Evolutionary conservation across 1,140 invertebrate genomes (phyloP).

Genomic region (Drosophila sulfurigaster): DNA sequence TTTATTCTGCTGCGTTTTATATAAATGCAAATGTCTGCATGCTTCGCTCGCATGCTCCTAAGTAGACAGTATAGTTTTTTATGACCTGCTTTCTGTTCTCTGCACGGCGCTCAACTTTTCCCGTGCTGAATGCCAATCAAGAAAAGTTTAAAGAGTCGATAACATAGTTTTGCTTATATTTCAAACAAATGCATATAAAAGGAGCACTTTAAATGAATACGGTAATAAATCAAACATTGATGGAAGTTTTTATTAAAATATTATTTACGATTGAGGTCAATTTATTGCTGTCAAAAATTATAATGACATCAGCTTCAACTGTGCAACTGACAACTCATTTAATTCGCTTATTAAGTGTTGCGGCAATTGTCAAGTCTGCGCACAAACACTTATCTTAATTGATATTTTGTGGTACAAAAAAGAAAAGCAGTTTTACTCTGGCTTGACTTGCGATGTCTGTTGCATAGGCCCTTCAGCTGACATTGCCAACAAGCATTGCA

Average conservation of each 20-base stretch:
- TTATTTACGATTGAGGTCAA: no score
- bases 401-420: conserved; percentile 43
- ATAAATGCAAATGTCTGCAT: conserved; percentile 6
- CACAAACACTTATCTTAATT: conserved; percentile 60
- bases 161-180: not conserved
- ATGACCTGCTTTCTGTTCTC: not conserved
- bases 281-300: not conserved
- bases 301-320: not conserved
- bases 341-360: conserved; percentile 4
- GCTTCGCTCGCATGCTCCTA: not conserved
- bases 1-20: conserved; percentile 10
- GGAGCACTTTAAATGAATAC: not conserved
- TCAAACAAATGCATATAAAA: not conserved
- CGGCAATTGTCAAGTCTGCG: not conserved
- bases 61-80: conserved; percentile 7
- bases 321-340: not conserved
- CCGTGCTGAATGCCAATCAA: conserved; percentile 4
- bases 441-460: conserved; percentile 12
- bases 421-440: conserved; percentile 15
- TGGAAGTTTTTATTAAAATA: not conserved
- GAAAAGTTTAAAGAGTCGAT: not conserved
- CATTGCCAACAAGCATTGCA: conserved; percentile 29
- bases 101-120: not conserved
- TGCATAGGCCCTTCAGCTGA: conserved; percentile 35
- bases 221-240: not conserved